Evolutionary conservation across 2,113 vertebrate genomes (phyloP).

Genomic region (Trachemys scripta): DNA sequence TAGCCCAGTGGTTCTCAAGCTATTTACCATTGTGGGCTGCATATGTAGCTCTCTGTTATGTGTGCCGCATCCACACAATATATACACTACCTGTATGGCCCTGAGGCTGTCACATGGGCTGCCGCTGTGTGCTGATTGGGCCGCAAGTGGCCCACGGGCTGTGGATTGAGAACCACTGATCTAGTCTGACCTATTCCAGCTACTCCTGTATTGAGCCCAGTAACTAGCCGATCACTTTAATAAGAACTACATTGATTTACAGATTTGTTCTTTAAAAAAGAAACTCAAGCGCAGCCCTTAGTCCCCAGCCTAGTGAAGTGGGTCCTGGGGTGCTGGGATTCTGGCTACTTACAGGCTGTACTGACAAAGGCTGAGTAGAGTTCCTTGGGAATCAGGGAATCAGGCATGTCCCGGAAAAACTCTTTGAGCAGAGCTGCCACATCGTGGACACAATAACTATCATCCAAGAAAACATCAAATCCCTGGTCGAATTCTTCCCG

Average conservation of each 20-base stretch:
- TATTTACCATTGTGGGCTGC: too few species aligned
- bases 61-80: too few species aligned
- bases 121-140: too few species aligned
- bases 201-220: not conserved
- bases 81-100: too few species aligned
- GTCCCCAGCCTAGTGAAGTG: not conserved
- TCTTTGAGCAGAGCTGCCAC: constrained; percentile 93
- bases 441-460: constrained; percentile 90
- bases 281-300: not conserved
- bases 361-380: constrained; percentile 92
- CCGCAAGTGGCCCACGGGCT: too few species aligned
- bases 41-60: too few species aligned
- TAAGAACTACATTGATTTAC: not conserved
- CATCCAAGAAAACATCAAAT: constrained; percentile 84
- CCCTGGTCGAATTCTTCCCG: constrained; percentile 82
- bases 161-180: too few species aligned
- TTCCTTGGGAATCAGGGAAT: constrained; percentile 89
- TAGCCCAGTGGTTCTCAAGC: too few species aligned
- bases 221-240: not conserved
- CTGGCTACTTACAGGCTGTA: constrained; percentile 82
- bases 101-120: too few species aligned
- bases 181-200: too few species aligned
- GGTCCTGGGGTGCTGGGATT: fast-evolving
- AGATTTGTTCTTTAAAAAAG: not conserved
- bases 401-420: constrained; percentile 90